Evolutionary conservation across 2,888 invertebrate species (phyloP).

Genomic region (Tenthredo amoena): DNA sequence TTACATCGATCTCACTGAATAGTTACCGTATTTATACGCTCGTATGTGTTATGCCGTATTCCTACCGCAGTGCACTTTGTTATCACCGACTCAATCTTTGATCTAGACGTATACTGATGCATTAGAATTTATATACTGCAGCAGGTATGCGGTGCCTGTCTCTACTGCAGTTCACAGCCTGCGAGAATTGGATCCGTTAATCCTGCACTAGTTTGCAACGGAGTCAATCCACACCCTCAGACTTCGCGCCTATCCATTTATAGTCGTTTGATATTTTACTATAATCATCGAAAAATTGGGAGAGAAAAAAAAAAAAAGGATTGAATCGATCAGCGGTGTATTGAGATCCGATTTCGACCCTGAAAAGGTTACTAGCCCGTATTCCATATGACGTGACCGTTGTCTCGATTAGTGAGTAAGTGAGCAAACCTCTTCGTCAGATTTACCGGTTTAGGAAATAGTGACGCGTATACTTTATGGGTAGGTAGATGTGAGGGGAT

Average conservation of each 20-base stretch:
- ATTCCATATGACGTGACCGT: background rate
- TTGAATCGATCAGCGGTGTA: background rate
- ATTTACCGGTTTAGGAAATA: slow-evolving; percentile 44
- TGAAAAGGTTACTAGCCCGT: slow-evolving; percentile 19
- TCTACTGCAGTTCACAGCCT: background rate
- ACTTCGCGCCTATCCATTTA: background rate
- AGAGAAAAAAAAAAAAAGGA: background rate
- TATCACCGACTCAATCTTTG: background rate
- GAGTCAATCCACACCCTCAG: background rate
- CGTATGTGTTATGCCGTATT: background rate
- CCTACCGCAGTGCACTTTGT: background rate
- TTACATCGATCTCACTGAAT: slow-evolving; percentile 45
- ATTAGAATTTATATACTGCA: background rate
- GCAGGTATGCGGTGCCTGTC: background rate
- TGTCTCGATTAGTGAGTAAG: slow-evolving; percentile 1
- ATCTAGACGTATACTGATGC: background rate
- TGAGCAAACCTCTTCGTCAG: background rate
- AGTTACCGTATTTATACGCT: background rate
- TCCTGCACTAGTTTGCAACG: background rate
- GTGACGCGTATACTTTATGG: background rate
- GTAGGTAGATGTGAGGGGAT: background rate
- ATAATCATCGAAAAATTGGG: background rate
- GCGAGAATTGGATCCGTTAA: slow-evolving; percentile 12
- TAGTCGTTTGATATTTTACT: background rate
- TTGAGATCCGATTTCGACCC: background rate